A percentile compares a stretch with the other conserved stretches of the same genome.
Conservation (phyloP, 2,113 vertebrate species). For the Chelonoidis abingdonii region DNA sequence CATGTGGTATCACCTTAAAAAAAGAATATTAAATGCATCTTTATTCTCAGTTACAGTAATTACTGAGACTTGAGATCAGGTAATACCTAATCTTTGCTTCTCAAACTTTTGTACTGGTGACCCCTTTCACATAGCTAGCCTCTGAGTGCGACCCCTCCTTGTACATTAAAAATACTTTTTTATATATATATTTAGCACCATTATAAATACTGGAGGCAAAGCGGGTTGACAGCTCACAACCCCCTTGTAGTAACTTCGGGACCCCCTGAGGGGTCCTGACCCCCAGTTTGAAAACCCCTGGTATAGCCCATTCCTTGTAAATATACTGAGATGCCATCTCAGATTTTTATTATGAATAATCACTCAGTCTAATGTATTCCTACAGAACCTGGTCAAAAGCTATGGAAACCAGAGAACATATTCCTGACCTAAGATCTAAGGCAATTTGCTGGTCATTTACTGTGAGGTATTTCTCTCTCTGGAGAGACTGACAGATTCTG, state of each 20-base stretch:
- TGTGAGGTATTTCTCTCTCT: neutral
- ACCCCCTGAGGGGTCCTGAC: too few relatives aligned
- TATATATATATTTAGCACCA: too few relatives aligned
- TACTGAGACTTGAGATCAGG: neutral
- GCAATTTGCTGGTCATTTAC: slow-evolving; percentile 18
- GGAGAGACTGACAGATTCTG: neutral
- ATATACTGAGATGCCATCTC: neutral
- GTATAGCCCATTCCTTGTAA: neutral
- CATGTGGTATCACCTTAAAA: neutral
- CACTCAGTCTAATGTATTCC: neutral
- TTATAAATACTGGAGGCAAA: too few relatives aligned
- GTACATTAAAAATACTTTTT: too few relatives aligned
- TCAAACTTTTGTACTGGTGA: too few relatives aligned
- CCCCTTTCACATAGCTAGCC: too few relatives aligned
- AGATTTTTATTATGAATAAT: neutral
- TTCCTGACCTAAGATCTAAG: neutral
- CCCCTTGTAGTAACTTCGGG: too few relatives aligned
- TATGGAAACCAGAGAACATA: neutral
- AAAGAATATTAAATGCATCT: neutral
- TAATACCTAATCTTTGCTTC: neutral
- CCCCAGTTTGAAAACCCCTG: too few relatives aligned
- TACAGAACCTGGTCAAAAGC: neutral
- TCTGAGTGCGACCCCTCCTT: too few relatives aligned
- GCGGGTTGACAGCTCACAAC: too few relatives aligned
- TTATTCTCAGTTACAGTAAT: neutral